Evolutionary conservation across 1,140 invertebrate genomes (phyloP), one percentile per base, ranked within the genome.

Genomic region (Drosophila pruinosa): DNA sequence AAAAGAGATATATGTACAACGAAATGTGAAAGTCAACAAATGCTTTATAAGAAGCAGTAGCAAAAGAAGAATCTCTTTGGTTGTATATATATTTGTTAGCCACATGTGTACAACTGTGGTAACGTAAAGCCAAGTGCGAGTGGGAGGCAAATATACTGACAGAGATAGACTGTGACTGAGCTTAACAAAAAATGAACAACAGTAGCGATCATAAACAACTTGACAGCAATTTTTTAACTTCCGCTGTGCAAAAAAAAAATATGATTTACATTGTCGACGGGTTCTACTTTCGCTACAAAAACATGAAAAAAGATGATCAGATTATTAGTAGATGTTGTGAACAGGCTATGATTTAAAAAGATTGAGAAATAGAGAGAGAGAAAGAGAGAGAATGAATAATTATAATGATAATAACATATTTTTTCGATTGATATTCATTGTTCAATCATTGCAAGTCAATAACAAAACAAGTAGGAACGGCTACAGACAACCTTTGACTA

Each of bases 21-120:
- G 36, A 54, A 85, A 85, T 80, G 82, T 86, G 81, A 85, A 85
- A 86, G 80, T 76, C 72, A 61, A 83, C 79, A 69, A 79, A 78
- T 78, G 15, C 14, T 57, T 19, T 59, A 72, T 50, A 45, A 39
- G 19, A 10, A 59, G 53, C 17, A 24, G 26, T 19, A 21, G 26
- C n/a, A 19, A 50, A 65, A 19, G 36, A 56, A 47, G 22, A 38
- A 38, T 36, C 50, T 53, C 15, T 38, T 53, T 28, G 28, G 10
- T 14, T 6, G 4, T 38, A 28, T 19, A 21, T 58, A 43, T 22
- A 8, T 39, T 2, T 39, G 8, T 22, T 14, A 48, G 38, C 45
- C 38, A 15, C 57, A 53, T 71, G 43, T 57, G 68, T 26, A 7
- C 31, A 22, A 47, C 43, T 22, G 43, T 47, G 43, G 26, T 21